Evolutionary conservation across 2,113 vertebrate species (phyloP).

Genomic region (Eclectus roratus): DNA sequence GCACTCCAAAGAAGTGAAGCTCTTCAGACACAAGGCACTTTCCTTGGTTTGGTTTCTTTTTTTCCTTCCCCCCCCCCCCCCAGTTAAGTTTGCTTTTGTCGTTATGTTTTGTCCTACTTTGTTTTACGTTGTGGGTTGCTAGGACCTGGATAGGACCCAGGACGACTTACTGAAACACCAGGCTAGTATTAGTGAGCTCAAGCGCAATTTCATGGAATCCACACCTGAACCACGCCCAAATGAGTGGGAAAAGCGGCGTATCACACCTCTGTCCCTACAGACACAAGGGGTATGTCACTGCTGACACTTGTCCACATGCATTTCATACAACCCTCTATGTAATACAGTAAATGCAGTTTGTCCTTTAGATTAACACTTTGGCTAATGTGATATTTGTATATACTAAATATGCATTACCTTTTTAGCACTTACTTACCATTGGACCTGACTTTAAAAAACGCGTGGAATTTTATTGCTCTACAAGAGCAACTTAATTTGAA

Average conservation of each 20-base stretch:
- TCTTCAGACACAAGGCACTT: constrained; percentile 79
- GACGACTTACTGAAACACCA: constrained; percentile 98
- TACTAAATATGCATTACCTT: constrained; percentile 67
- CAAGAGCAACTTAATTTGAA: neutral
- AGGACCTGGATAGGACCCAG: constrained; percentile 99
- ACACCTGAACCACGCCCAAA: constrained; percentile 93
- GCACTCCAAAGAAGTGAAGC: neutral
- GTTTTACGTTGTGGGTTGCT: constrained; percentile 73
- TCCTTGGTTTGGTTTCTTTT: constrained; percentile 63
- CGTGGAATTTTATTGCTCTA: neutral
- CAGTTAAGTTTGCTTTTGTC: constrained; percentile 70
- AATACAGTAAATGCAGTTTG: neutral
- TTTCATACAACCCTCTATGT: neutral
- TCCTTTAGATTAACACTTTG: neutral
- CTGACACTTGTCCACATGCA: constrained; percentile 40
- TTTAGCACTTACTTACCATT: neutral
- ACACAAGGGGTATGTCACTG: constrained; percentile 91
- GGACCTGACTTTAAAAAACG: neutral
- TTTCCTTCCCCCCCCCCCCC: too few species aligned
- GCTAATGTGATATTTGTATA: constrained; percentile 42
- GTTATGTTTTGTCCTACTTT: constrained; percentile 71
- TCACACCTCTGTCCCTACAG: constrained; percentile 87
- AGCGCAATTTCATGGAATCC: constrained; percentile 99
- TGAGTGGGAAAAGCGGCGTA: constrained; percentile 98
- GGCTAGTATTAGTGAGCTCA: constrained; percentile 99